Evolutionary conservation across 2,797 vertebrate species (phyloP), one percentile per base, ranked within the genome.

Genomic region (Melanotaenia nigrans): DNA sequence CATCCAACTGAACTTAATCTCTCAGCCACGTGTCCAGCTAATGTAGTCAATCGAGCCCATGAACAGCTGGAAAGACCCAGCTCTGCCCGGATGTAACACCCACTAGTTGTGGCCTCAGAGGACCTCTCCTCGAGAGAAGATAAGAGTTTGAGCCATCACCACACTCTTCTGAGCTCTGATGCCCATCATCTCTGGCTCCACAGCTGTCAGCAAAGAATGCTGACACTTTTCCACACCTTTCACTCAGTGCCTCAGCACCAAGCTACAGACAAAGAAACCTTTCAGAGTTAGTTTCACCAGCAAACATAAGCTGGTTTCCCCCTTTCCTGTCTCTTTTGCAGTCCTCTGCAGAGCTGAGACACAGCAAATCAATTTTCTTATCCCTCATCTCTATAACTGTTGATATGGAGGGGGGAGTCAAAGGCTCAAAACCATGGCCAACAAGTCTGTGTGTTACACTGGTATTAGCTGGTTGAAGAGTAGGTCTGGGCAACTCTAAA

Each of bases 221-320:
- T 16, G 78, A 80, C 61, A 61, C 82, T 78, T 90, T 86, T 90
- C 82, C 85, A 81, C 88, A 91, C 89, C 84, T 90, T 86, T 89
- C 85, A 84, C 79, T 58, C 30, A 49, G 4, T 68, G 77, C 49
- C 67, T 90, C 73, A 60, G 77, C 58, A 59, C 33, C 18, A 25
- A 61, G 73, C 59, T 16, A 13, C 40, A 54, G 73, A 88, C 85
- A 88, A 89, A 86, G 81, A 60, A 65, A 57, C 71, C 77, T 71
- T 87, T 90, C 61, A 89, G 68, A 77, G 59, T 79, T 68, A 1
- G 62, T 73, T 89, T 85, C 61, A 79, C 33, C 65, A 65, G 71
- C 74, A 90, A 89, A 86, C 71, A 81, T 81, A 71, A 85, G 82
- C 79, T 68, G 59, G 0, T 77, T 83, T 71, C 75, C 20, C 30